These are phyloP conservation scores for Coenonympha arcania DNA, from an alignment of 2,888 invertebrate species.

Conservation along the genomic window DNA sequence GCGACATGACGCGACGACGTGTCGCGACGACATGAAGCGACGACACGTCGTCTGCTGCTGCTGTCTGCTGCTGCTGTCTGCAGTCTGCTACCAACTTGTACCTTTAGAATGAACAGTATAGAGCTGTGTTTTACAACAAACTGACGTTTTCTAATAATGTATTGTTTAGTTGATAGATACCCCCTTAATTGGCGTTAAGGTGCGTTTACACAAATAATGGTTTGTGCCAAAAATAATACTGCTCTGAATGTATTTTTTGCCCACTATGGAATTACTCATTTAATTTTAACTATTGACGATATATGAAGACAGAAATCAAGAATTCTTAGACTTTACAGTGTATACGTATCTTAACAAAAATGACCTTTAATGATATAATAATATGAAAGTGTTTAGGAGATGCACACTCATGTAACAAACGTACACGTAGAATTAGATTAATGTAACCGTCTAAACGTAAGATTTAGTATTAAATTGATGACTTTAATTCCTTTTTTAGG, in stretches of 20 bases:
- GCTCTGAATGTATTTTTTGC: not conserved
- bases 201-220: slow-evolving; percentile 12
- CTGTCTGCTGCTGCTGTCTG: too few species aligned
- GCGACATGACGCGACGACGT: too few species aligned
- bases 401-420: slow-evolving; percentile 30
- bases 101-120: slow-evolving; percentile 4
- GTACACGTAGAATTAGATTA: slow-evolving; percentile 30
- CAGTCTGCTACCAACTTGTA: too few species aligned
- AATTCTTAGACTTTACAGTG: slow-evolving; percentile 1
- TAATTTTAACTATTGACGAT: not conserved
- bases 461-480: slow-evolving; percentile 53
- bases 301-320: not conserved
- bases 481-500: slow-evolving; percentile 51
- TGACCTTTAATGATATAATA: slow-evolving; percentile 19
- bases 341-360: slow-evolving; percentile 21
- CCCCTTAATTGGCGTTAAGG: slow-evolving; percentile 12
- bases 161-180: slow-evolving; percentile 1
- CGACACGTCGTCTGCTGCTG: too few species aligned
- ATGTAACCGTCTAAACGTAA: slow-evolving; percentile 58
- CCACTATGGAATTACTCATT: not conserved
- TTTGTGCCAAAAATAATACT: slow-evolving; percentile 16
- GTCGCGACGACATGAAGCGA: too few species aligned
- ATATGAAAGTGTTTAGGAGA: slow-evolving; percentile 24
- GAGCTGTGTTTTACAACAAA: slow-evolving; percentile 7
- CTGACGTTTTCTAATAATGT: slow-evolving; percentile 9